A percentile compares a stretch with the other conserved stretches of the same genome.
phyloP scores from a whole-genome alignment of 2,888 invertebrate genomes.

The Dicyrtomina minuta region DNA sequence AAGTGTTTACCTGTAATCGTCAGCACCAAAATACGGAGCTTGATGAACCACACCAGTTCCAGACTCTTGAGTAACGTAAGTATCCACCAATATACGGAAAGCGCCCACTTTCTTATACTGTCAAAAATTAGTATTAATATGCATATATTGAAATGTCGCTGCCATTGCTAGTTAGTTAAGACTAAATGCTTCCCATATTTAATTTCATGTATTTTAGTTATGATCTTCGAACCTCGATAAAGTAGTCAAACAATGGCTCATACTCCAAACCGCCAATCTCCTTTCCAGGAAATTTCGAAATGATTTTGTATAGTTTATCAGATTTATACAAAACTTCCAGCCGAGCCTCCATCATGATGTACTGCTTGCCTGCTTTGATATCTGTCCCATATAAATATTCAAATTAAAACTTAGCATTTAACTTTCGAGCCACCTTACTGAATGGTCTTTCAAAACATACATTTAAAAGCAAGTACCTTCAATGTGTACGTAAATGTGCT shows the following conservation, averaged over 20 bases:
- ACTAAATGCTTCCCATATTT: too few relatives aligned
- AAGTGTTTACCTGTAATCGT: constrained; percentile 74
- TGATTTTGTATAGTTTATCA: constrained; percentile 72
- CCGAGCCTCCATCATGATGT: constrained; percentile 82
- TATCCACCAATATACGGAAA: constrained; percentile 80
- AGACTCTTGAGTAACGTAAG: constrained; percentile 92
- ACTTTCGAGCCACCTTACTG: background rate
- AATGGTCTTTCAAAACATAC: background rate
- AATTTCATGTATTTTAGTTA: too few relatives aligned
- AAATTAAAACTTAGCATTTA: background rate
- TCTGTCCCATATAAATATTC: constrained; percentile 55
- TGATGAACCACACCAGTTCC: constrained; percentile 98
- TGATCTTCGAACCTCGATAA: constrained; percentile 66
- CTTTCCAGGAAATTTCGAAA: constrained; percentile 77
- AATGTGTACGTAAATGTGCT: constrained; percentile 79
- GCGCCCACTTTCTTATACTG: constrained; percentile 63
- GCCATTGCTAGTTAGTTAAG: too few relatives aligned
- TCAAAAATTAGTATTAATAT: constrained; percentile 1
- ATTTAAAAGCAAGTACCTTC: constrained; percentile 56
- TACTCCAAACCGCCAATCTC: constrained; percentile 77
- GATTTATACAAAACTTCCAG: constrained; percentile 76
- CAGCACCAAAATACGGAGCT: constrained; percentile 98
- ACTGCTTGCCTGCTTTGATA: constrained; percentile 67
- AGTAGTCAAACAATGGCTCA: constrained; percentile 88
- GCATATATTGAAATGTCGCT: too few relatives aligned